Evolutionary conservation across 1,140 invertebrate genomes (phyloP), one percentile per base, ranked within the genome.

Genomic region (Caenorhabditis latens): DNA sequence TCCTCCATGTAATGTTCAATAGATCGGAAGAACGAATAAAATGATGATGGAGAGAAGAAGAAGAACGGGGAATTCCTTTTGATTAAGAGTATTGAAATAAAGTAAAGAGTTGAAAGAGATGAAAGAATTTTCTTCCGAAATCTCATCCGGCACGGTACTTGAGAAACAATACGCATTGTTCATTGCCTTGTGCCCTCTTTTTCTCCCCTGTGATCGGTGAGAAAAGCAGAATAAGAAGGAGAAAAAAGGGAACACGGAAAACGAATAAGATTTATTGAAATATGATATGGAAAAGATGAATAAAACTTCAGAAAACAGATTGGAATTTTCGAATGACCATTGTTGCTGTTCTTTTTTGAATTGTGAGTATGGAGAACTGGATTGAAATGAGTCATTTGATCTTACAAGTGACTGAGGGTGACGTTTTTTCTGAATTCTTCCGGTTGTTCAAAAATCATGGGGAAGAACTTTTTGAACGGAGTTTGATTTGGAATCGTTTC

Each of bases 121-220:
- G 24, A 14, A 48, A 19, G 16, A 40, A 46, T 40, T 67, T 71
- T 43, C n/a, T 19, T 71, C 71, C 46, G 71, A 79, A 79, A 79
- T 79, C 71, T 79, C 46, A 79, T 79, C 71, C 71, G 71, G 71
- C 61, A 53, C 43, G 46, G 71, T 79, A 79, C 71, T 79, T 79
- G 71, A 79, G 71, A 79, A 79, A 79, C 71, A 79, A 79, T 79
- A 79, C 71, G 71, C 71, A 79, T 79, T 79, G 71, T 79, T 79
- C 24, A 79, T 79, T 58, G 40, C 40, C 42, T 71, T 46, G 2
- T 79, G 71, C 71, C 46, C 71, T 24, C 46, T 48, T 24, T 48
- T 50, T 32, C 32, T 32, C 2, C 32, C 32, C 32, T 63, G 21
- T 63, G 6, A 4, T 14, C 5, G 21, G 61, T 63, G 61, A 63